phyloP scores from a whole-genome alignment of 2,888 invertebrate genomes.

The Limnephilus lunatus region DNA sequence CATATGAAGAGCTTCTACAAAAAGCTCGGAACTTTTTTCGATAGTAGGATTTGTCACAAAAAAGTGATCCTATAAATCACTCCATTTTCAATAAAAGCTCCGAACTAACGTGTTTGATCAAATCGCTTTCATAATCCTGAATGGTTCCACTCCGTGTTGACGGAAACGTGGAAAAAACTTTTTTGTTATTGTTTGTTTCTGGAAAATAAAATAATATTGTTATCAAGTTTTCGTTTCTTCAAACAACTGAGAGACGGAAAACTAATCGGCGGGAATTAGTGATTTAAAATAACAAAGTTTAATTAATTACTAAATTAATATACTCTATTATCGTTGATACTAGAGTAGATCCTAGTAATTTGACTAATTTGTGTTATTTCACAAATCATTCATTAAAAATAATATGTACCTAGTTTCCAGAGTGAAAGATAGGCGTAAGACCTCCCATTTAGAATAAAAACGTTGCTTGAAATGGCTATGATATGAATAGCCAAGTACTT shows the following conservation, averaged over 20 bases:
- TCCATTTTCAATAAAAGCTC: background rate
- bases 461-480: too few relatives aligned
- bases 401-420: too few relatives aligned
- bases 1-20: background rate
- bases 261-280: background rate
- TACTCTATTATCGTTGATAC: too few relatives aligned
- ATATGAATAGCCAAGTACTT: too few relatives aligned
- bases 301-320: too few relatives aligned
- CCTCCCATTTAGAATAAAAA: too few relatives aligned
- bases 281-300: background rate
- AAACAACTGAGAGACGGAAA: background rate
- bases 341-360: too few relatives aligned
- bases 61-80: background rate
- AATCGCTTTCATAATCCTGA: background rate
- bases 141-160: background rate
- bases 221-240: background rate
- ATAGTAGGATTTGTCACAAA: background rate
- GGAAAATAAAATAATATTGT: background rate
- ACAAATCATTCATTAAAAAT: too few relatives aligned
- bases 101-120: background rate
- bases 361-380: too few relatives aligned
- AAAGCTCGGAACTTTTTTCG: background rate
- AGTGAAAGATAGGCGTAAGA: too few relatives aligned
- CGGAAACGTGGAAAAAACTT: background rate
- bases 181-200: background rate